These are phyloP conservation scores for Luehdorfia chinensis DNA, from an alignment of 1,140 invertebrate species.

Conservation along the genomic window DNA sequence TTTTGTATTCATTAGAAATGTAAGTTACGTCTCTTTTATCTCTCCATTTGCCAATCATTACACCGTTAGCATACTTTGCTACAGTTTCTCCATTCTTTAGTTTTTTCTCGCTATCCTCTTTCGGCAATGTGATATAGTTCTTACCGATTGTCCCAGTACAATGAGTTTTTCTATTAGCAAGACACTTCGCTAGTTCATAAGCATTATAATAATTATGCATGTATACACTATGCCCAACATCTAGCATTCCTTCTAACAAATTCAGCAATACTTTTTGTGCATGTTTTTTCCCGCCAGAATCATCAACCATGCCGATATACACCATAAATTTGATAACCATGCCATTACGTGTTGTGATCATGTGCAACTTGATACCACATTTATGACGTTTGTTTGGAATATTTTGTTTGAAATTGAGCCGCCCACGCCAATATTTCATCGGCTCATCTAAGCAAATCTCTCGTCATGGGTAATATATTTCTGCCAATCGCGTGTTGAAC, in stretches of 20 bases:
- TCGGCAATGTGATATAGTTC: neutral
- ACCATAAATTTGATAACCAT: constrained; percentile 43
- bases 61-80: neutral
- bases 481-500: no score
- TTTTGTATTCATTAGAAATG: neutral
- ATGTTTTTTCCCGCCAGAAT: constrained; percentile 18
- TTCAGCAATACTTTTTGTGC: constrained; percentile 12
- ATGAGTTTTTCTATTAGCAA: constrained; percentile 16
- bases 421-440: neutral
- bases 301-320: constrained; percentile 19
- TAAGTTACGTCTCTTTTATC: neutral
- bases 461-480: constrained; percentile 22
- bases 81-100: neutral
- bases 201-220: constrained; percentile 22
- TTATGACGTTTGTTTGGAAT: constrained; percentile 54
- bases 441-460: constrained; percentile 38
- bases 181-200: constrained; percentile 18
- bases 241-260: neutral
- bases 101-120: neutral
- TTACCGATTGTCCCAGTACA: neutral
- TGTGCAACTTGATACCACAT: constrained; percentile 63
- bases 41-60: neutral
- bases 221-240: constrained; percentile 9
- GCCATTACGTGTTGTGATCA: constrained; percentile 43
- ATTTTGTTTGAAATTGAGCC: no score